Evolutionary conservation across 2,797 vertebrate genomes (phyloP), one percentile per base, ranked within the genome.

Genomic region (Nothura maculosa): DNA sequence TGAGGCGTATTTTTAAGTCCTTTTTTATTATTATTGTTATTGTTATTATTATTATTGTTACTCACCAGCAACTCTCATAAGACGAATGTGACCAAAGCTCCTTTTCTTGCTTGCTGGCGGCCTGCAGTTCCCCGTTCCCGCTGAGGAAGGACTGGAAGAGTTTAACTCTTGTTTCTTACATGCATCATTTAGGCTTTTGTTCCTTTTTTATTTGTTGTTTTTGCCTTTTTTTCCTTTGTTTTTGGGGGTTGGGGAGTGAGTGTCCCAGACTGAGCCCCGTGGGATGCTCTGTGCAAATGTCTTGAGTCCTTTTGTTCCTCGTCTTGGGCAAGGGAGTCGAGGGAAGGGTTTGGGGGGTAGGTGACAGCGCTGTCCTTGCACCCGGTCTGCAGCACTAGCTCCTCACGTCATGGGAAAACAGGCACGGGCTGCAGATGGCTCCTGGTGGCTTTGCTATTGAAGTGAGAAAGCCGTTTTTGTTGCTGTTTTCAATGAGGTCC

Each of bases 21-120:
- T 74, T 87, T 90, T 89, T 81, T 77, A 81, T 85, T 45, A 50
- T 85, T 66, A 75, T 50, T 50, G 30, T 77, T 78, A 5, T 84
- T 94, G 6, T 96, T 94, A 6, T 95, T 94, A 21, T 94, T 93
- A 2, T 95, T 86, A 6, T 90, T 87, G 93, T 96, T 94, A 95
- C 90, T 92, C 91, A 92, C 95, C 95, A 94, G 96, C 78, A 27
- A 95, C 89, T 95, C 93, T 95, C 81, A 14, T 92, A 58, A 77
- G 94, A 93, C 73, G 61, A 91, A 93, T 63, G 89, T 92, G 96
- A 96, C 95, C 92, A 96, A 94, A 94, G 94, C 94, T 92, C 83
- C 57, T 87, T 48, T 90, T 70, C 58, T 64, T 32, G 87, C 91
- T 94, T 90, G 85, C 68, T 5, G n/a, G 62, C 92, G 83, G 84